phyloP scores from a whole-genome alignment of 2,797 vertebrate species.

The Syngnathus rostellatus region DNA sequence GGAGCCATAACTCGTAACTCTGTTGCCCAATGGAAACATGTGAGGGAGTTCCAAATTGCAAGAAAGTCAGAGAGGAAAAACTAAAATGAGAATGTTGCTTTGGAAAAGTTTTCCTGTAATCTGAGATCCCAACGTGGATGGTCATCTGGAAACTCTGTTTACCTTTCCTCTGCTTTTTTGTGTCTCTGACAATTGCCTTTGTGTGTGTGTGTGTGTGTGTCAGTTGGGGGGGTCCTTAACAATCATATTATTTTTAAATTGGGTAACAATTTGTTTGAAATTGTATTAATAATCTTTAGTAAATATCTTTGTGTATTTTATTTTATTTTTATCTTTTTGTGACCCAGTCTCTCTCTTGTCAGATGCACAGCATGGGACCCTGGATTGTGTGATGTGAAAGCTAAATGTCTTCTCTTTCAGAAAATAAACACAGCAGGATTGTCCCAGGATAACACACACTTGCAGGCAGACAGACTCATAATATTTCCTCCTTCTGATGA shows the following conservation, averaged over 20 bases:
- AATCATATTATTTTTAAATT: background rate
- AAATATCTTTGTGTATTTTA: constrained; percentile 12
- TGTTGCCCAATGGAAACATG: constrained; percentile 33
- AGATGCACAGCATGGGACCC: constrained; percentile 50
- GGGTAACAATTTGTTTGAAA: background rate
- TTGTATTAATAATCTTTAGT: constrained; percentile 12
- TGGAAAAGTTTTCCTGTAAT: constrained; percentile 58
- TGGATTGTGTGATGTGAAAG: constrained; percentile 62
- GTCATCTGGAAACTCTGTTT: constrained; percentile 61
- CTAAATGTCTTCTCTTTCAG: constrained; percentile 61
- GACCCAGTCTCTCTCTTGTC: constrained; percentile 10
- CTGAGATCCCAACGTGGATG: constrained; percentile 38
- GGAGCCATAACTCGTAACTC: constrained; percentile 1
- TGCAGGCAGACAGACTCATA: constrained; percentile 61
- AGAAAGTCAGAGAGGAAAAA: constrained; percentile 40
- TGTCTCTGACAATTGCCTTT: constrained; percentile 10
- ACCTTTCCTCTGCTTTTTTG: constrained; percentile 38
- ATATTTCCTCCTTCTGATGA: constrained; percentile 63
- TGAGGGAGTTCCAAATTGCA: constrained; percentile 26
- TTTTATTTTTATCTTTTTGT: constrained; percentile 7
- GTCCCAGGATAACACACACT: constrained; percentile 61
- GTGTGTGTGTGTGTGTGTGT: constrained; percentile 6
- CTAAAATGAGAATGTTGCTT: constrained; percentile 51
- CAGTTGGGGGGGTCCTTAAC: background rate
- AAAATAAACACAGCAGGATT: constrained; percentile 68